Percentiles rank a stretch among this genome's conserved stretches.
phyloP scores from a whole-genome alignment of 2,888 invertebrate genomes.

The Dendrolimus houi region DNA sequence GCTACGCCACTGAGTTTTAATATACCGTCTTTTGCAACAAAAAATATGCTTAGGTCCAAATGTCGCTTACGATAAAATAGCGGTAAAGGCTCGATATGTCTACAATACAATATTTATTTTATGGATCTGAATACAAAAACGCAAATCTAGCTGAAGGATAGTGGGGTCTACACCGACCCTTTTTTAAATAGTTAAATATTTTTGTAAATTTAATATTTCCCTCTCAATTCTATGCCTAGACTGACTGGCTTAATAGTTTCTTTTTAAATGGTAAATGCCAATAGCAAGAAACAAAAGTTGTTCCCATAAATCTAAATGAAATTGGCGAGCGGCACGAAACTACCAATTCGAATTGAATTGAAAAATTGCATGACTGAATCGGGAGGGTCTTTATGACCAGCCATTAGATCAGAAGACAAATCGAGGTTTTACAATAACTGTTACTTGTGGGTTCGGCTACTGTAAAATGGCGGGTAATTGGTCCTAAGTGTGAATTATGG shows the following conservation, averaged over 20 bases:
- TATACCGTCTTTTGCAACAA: too few species aligned
- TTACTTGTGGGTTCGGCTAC: not conserved
- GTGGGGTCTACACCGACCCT: too few species aligned
- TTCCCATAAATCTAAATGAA: conserved; percentile 1
- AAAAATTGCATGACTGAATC: conserved; percentile 59
- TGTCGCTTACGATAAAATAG: too few species aligned
- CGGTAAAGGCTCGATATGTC: too few species aligned
- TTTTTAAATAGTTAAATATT: too few species aligned
- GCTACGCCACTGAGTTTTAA: too few species aligned
- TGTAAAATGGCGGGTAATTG: not conserved
- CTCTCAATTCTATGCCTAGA: not conserved
- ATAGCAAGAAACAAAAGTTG: not conserved
- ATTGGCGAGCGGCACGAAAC: conserved; percentile 18
- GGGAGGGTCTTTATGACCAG: conserved; percentile 1
- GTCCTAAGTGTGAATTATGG: conserved; percentile 2
- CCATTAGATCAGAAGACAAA: conserved; percentile 16
- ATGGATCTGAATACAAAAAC: too few species aligned
- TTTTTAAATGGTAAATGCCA: not conserved
- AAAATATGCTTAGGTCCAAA: too few species aligned
- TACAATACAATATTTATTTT: too few species aligned
- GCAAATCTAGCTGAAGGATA: too few species aligned
- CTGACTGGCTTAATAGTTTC: conserved; percentile 1
- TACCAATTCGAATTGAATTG: conserved; percentile 48
- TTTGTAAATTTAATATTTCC: too few species aligned
- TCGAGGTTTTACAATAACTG: conserved; percentile 5